phyloP scores from a whole-genome alignment of 2,797 vertebrate species.

The Anabas testudineus region DNA sequence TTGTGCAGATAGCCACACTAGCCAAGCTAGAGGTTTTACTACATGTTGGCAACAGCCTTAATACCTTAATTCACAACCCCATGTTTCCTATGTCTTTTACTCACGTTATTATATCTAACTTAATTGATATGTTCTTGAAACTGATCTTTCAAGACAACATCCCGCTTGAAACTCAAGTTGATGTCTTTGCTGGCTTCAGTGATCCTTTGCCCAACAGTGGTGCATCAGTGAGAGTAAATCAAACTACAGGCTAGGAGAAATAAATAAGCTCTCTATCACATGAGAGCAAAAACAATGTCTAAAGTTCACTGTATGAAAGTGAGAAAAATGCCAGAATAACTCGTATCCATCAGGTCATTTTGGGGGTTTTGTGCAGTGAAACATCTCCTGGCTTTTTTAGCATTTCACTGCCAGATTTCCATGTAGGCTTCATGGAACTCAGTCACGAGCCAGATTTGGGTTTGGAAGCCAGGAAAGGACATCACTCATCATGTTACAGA shows the following conservation, averaged over 20 bases:
- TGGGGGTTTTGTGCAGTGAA: constrained; percentile 50
- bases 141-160: constrained; percentile 9
- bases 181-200: constrained; percentile 16
- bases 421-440: constrained; percentile 23
- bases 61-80: too few species aligned
- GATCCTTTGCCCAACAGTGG: constrained; percentile 44
- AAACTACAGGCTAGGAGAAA: constrained; percentile 34
- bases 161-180: constrained; percentile 24
- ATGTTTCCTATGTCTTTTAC: too few species aligned
- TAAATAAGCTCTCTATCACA: constrained; percentile 23
- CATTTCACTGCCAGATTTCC: constrained; percentile 35
- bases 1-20: too few species aligned
- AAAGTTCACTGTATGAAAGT: constrained; percentile 28
- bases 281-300: constrained; percentile 22
- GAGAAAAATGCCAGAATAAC: constrained; percentile 50
- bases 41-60: too few species aligned
- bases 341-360: constrained; percentile 56
- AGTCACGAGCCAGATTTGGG: constrained; percentile 36
- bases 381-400: constrained; percentile 37
- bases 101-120: too few species aligned
- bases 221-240: constrained; percentile 47
- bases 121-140: neutral
- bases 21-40: too few species aligned
- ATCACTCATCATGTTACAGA: constrained; percentile 56
- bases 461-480: constrained; percentile 33